Evolutionary conservation across 2,888 invertebrate species (phyloP).

Genomic region (Ryuthela nishihirai): DNA sequence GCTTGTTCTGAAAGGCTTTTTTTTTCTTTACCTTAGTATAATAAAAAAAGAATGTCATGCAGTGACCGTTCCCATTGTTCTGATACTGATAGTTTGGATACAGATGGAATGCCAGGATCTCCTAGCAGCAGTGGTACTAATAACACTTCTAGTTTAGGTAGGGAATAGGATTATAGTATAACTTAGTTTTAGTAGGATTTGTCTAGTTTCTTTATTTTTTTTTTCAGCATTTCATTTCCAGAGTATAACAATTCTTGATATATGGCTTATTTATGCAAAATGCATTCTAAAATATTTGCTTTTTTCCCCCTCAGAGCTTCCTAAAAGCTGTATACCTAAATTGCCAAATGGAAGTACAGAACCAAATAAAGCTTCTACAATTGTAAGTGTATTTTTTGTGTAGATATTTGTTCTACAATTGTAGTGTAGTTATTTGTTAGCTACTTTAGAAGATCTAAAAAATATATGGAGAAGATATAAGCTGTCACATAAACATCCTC

Average conservation of each 20-base stretch:
- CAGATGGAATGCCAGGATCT: not conserved
- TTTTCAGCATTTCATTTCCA: not conserved
- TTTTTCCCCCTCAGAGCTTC: not conserved
- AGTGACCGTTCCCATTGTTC: conserved; percentile 24
- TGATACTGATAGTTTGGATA: conserved; percentile 26
- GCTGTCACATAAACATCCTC: too few species aligned
- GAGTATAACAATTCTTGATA: too few species aligned
- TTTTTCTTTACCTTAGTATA: conserved; percentile 8
- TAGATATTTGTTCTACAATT: too few species aligned
- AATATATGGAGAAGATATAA: too few species aligned
- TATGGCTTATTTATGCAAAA: too few species aligned
- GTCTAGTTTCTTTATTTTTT: not conserved
- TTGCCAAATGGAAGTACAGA: not conserved
- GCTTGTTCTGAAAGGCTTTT: too few species aligned
- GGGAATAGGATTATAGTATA: not conserved
- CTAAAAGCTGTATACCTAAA: not conserved
- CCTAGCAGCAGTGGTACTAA: not conserved
- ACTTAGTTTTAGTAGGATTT: not conserved
- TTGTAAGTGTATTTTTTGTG: conserved; percentile 10
- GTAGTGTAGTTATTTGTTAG: too few species aligned
- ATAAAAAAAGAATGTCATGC: conserved; percentile 21
- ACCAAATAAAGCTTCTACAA: conserved; percentile 3
- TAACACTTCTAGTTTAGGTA: not conserved
- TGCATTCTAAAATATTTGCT: too few species aligned
- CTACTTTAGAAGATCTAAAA: too few species aligned